Evolutionary conservation across 2,113 vertebrate genomes (phyloP), one percentile per base, ranked within the genome.

Genomic region (Cisticola juncidis): DNA sequence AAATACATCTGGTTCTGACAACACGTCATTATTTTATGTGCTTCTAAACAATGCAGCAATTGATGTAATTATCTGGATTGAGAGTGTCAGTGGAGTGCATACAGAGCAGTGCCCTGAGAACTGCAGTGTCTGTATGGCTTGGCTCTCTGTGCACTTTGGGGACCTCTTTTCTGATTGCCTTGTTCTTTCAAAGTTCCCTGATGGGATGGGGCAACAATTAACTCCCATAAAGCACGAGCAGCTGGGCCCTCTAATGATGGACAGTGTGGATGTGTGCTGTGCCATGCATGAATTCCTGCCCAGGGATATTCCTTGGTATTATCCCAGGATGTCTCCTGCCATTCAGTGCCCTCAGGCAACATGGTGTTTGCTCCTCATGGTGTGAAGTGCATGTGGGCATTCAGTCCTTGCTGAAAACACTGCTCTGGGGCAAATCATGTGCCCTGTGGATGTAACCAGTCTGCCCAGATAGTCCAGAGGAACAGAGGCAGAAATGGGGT

Each of bases 341-440:
- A 0, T 48, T 80, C 48, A 26, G 51, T 47, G 33, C 45, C 31
- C 53, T 60, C n/a, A 50, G 70, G 62, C 14, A 36, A 4, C 0
- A 2, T 18, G 35, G n/a, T 77, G 35, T 36, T 36, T 24, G 3
- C 62, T 79, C n/a, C 47, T 85, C 1, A 0, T 33, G 66, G 48
- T 48, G 38, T 0, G 0, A 18, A n/a, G 56, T 42, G 15, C 36
- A 2, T 5, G 4, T 0, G 3, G 45, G 40, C 51, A 2, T 60
- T 80, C 44, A 12, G 1, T 72, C 28, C 60, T 45, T 60, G 12
- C 62, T 69, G 6, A 29, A 58, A 86, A 33, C 29, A 4, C 16
- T 47, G 56, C 44, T 35, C 16, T 42, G 57, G 48, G 36, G 24
- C 53, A 57, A 45, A 26, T 36, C 40, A 8, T 23, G 33, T 45